Evolutionary conservation across 2,888 invertebrate genomes (phyloP), one percentile per base, ranked within the genome.

Genomic region (Dioctria rufipes): DNA sequence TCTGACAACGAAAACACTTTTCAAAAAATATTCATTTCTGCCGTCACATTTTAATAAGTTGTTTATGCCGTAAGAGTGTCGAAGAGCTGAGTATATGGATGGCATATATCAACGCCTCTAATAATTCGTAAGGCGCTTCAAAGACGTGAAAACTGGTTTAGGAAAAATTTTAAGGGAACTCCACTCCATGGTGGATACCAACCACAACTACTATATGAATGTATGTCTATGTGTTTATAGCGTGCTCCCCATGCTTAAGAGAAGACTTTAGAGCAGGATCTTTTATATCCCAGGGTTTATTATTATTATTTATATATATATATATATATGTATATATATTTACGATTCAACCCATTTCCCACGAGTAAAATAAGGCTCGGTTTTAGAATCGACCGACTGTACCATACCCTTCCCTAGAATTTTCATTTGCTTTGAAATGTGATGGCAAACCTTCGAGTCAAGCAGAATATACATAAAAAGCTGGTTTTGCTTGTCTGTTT

Each of bases 1-100:
- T 73, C 58, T 42, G 39, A 37, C 73, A 73, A 51, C 4, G 42
- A 73, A 73, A 73, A 71, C 43, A 6, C 11, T 73, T 60, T 51
- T 9, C 67, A 46, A 67, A 67, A 46, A 42, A 51, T 39, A 40
- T 73, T 61, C 37, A 25, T 60, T 73, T 73, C 73, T 73, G n/a
- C 54, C 60, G 51, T n/a, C 73, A 73, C 73, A 73, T 73, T 73
- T 73, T 73, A 73, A 73, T 73, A 73, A 73, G 73, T 73, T 73
- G 73, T 73, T 73, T 73, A 73, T 58, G 73, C 43, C 9, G 51
- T 49, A 51, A n/a, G 11, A 54, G 4, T 54, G 4, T 54, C 6
- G 54, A 4, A 4, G 1, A 46, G 6, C 4, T 54, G 3, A n/a
- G 54, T 46, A 6, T 5, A 11, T 54, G 11, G 11, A 54, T 54